Conservation (phyloP, 2,888 invertebrate species). For the Oithona nana region DNA sequence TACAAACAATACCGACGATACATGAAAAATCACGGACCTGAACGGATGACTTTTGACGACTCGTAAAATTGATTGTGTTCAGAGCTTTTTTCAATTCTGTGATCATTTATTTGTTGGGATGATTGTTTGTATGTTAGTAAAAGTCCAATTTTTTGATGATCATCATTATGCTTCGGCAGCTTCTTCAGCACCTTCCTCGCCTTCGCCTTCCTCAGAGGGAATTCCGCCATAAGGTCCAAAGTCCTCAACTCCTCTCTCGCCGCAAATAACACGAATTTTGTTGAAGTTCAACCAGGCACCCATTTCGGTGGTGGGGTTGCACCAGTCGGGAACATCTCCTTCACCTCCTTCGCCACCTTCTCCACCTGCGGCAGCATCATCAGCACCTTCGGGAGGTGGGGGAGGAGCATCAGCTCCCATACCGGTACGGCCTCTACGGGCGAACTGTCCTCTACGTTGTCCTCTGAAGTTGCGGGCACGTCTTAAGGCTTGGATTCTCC, state of each 20-base stretch:
- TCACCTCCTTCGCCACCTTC: too few relatives aligned
- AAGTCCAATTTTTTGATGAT: too few relatives aligned
- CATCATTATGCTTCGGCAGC: neutral
- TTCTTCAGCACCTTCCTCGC: neutral
- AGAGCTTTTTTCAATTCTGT: too few relatives aligned
- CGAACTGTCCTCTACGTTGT: too few relatives aligned
- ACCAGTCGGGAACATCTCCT: constrained; percentile 10
- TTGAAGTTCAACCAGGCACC: constrained; percentile 13
- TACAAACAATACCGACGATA: constrained; percentile 76
- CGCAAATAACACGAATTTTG: neutral
- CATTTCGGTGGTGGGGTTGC: constrained; percentile 9
- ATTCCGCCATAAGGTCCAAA: constrained; percentile 16
- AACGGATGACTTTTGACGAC: constrained; percentile 77
- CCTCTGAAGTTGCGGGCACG: too few relatives aligned
- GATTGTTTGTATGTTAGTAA: too few relatives aligned
- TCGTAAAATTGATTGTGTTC: constrained; percentile 30
- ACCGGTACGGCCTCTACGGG: too few relatives aligned
- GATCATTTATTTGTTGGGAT: too few relatives aligned
- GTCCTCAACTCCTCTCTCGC: neutral
- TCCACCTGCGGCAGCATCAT: too few relatives aligned
- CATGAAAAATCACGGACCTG: constrained; percentile 71
- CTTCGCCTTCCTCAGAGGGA: constrained; percentile 5
- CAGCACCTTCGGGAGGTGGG: too few relatives aligned
- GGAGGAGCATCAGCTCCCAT: too few relatives aligned
- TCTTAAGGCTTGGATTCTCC: too few relatives aligned